phyloP scores from a whole-genome alignment of 2,113 vertebrate genomes.

The Pica pica region DNA sequence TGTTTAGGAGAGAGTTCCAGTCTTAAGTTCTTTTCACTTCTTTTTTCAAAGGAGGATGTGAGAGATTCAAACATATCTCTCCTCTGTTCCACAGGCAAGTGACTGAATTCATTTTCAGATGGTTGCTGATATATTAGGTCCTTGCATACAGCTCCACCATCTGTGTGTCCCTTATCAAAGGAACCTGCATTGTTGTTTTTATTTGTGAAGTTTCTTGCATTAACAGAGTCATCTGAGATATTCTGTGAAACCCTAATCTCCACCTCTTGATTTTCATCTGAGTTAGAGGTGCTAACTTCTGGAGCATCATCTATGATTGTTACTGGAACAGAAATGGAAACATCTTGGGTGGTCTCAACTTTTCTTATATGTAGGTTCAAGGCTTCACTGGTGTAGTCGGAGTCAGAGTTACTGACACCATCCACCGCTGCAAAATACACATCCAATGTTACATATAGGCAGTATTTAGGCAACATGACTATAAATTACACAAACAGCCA shows the following conservation, averaged over 20 bases:
- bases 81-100: not conserved
- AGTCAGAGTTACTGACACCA: constrained; percentile 22
- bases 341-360: constrained; percentile 29
- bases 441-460: not conserved
- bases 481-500: not conserved
- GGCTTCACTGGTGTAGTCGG: not conserved
- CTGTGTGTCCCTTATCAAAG: not conserved
- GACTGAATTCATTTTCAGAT: not conserved
- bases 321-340: constrained; percentile 83
- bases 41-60: not conserved
- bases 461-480: not conserved
- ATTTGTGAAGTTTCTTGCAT: constrained; percentile 58
- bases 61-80: not conserved
- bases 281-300: constrained; percentile 47
- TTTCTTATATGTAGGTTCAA: not conserved
- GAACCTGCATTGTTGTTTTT: constrained; percentile 79
- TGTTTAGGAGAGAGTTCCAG: not conserved
- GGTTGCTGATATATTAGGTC: not conserved
- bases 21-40: not conserved
- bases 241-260: not conserved
- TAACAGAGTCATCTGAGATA: not conserved
- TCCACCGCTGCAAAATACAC: constrained; percentile 63
- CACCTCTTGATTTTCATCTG: constrained; percentile 15
- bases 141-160: not conserved
- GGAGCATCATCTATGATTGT: constrained; percentile 87